Base-by-base conservation (phyloP, 2,888 invertebrate genomes). In the Macrosiphum euphorbiae region DNA sequence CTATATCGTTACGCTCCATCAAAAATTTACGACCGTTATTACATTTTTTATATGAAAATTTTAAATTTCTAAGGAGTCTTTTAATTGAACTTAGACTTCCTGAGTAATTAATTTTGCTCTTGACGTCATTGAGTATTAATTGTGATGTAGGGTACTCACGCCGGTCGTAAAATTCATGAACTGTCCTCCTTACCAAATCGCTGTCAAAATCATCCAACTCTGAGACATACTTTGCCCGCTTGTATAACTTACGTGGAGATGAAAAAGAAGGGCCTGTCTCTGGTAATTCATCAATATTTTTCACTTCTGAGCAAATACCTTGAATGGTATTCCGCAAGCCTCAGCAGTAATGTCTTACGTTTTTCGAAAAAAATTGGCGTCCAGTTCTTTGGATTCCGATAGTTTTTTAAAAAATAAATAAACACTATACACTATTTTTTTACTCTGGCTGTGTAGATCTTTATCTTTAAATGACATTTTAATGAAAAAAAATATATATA, bases 141-240 rank as follows among this genome's bases (percentile, higher is more conserved):
- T 88, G 58, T n/a, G 88, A 41, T 26, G 58, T 88, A 50, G 88
- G 41, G 26, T 88, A 85, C 44, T 85, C 44, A 44, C 85, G 0
- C 26, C 44, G 20, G 20, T 94, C 67, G 61, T 91, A 94, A 78
- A 88, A 94, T 24, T 26, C 58, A 88, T 90, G 87, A 0, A 94
- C 90, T 11, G 58, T 84, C 35, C 94, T 90, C 8, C 44, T 50
- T 11, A 50, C 41, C 24, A 94, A 35, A 41, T 94, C 94, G 41
- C 52, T 35, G 24, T 91, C 50, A 35, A 94, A 91, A 86, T 94
- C 91, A 47, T 94, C 61, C 11, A 90, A 10, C n/a, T 41, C 87
- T 11, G 94, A 91, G 3, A 94, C 88, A 44, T 28, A 3, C 26
- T 90, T 90, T 41, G n/a, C 28, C 11, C 90, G 55, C 35, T 88